Base-by-base conservation (phyloP, 2,797 vertebrate species). In the Gambusia yucatana region DNA sequence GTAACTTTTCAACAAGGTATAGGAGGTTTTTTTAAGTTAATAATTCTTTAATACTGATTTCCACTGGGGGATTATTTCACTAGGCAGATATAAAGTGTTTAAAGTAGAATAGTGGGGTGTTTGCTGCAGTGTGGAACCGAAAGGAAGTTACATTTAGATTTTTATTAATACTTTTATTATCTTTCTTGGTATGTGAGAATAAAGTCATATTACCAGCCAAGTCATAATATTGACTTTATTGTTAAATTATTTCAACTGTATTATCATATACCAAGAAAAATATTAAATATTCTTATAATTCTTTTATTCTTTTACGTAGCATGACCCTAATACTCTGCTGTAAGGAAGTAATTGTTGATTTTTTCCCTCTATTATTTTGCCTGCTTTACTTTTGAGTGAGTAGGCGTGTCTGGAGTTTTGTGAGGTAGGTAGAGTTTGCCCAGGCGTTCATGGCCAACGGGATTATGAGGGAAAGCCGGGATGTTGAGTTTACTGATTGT, bases 401-500 rank as follows among this genome's bases (percentile, higher is more conserved):
- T 16, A 36, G 33, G 17, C 11, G 1, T 16, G 28, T 46, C 22
- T 9, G 39, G 36, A 39, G 33, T 39, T 65, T 65, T 65, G 33
- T 39, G 61, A 76, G 59, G 77, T 61, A 43, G 43, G 79, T 63
- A 59, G 74, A 77, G 25, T 69, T 69, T 39, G 61, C 73, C 33
- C 50, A 82, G 79, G 79, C 65, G 61, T 84, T 84, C 88, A 88
- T 2, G 76, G 83, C 57, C 75, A 70, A 28, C n/a, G 17, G 77
- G 82, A 85, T 87, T 85, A 84, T 75, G 70, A 82, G 70, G 30
- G 75, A 84, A 90, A 88, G 75, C 75, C 79, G 50, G 81, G 69
- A 86, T 84, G 85, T 73, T 77, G 73, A 65, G 63, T 82, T 88
- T 80, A 77, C 80, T 90, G 88, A 89, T 81, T 87, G 84, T 75